Evolutionary conservation across 2,797 vertebrate species (phyloP).

Genomic region (Kryptolebias ocellatus): DNA sequence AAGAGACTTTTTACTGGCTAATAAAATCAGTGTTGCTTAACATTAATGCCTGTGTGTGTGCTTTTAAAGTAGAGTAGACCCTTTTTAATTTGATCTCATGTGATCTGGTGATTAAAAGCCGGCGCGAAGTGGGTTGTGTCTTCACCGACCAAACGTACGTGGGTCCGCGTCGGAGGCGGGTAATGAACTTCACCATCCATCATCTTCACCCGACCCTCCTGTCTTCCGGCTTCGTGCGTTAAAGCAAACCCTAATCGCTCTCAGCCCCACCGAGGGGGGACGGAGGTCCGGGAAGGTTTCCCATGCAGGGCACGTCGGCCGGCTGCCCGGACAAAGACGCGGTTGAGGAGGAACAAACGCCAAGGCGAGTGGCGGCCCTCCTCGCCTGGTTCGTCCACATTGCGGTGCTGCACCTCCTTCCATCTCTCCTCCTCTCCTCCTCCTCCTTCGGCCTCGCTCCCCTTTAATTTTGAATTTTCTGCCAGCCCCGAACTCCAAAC

Average conservation of each 20-base stretch:
- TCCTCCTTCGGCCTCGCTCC: not conserved
- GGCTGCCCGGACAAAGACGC: constrained; percentile 25
- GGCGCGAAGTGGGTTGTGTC: too few species aligned
- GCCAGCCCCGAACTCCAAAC: not conserved
- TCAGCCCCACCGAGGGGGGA: not conserved
- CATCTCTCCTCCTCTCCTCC: not conserved
- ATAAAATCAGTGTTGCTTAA: too few species aligned
- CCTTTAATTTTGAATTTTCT: not conserved
- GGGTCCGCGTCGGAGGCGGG: not conserved
- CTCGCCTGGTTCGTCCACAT: not conserved
- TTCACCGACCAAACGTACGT: not conserved
- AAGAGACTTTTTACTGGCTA: too few species aligned
- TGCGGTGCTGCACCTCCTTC: constrained; percentile 4
- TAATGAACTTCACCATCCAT: constrained; percentile 8
- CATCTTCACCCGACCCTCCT: constrained; percentile 1
- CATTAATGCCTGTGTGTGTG: too few species aligned
- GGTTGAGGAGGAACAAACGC: constrained; percentile 30
- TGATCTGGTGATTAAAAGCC: too few species aligned
- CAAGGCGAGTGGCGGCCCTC: constrained; percentile 22
- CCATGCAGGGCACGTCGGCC: constrained; percentile 1
- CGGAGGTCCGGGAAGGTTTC: constrained; percentile 6
- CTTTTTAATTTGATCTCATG: too few species aligned
- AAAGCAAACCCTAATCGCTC: constrained; percentile 5
- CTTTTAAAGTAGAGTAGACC: too few species aligned
- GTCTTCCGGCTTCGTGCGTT: constrained; percentile 7